Base-by-base conservation (phyloP, 2,888 invertebrate genomes). In the Hoplodrina ambigua region DNA sequence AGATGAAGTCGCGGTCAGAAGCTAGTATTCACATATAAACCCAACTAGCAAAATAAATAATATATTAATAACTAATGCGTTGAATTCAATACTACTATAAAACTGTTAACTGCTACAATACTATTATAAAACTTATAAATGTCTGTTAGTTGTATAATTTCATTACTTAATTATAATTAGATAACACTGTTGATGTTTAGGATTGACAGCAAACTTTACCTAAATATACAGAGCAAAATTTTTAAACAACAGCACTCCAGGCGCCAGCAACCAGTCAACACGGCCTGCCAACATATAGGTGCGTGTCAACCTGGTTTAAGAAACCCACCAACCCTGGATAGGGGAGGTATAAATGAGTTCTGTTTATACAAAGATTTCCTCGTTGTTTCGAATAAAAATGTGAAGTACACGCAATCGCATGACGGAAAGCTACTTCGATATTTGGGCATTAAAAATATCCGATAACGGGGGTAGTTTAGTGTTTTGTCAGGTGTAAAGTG, bases 361-460 rank as follows among this genome's bases (percentile, higher is more conserved):
- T 83, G 82, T 83, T 84, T 86, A 80, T 82, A 75, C 72, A 84
- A 80, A 64, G 73, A 69, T 86, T 85, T 79, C 76, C 73, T 73
- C 77, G 80, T 80, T 75, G 72, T 67, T 71, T 70, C 82, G 80
- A 85, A 84, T 81, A 86, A 85, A 87, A 86, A 83, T 80, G 74
- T 83, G 75, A 69, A 76, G 65, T 82, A 85, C 93, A 93, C 93
- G 93, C 93, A 90, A 92, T 93, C 92, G 93, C 93, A 92, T 93
- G 93, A 86, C 88, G 84, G 76, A 82, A 84, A 80, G 83, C 85
- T 85, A 87, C 86, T 88, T 68, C 79, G 69, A 69, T 80, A 85
- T 86, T 85, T 80, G 77, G 75, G 80, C 84, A 86, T 89, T 88
- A 84, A 85, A 86, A 82, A 81, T 83, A 82, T 83, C 77, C 78